A percentile compares a stretch with the other conserved stretches of the same genome.
These are phyloP conservation scores for Potorous gilbertii DNA, from an alignment of 2,797 vertebrate genomes.

Conservation along the genomic window DNA sequence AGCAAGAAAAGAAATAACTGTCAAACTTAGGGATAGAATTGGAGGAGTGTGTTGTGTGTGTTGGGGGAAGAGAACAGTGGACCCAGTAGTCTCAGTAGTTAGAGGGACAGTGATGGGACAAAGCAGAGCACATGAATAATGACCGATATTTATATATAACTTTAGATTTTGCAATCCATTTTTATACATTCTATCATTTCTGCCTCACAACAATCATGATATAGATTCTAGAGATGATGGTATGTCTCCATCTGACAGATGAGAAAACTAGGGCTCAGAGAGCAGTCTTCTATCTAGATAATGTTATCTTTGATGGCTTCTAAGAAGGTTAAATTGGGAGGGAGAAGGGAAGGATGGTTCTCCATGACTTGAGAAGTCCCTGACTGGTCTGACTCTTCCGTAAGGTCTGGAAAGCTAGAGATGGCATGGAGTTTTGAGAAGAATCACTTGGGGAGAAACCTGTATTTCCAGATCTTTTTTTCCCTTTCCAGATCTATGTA, in stretches of 20 bases:
- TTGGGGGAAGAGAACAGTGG: neutral
- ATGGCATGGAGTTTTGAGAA: neutral
- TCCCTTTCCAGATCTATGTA: neutral
- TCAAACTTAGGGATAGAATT: neutral
- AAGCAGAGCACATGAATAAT: neutral
- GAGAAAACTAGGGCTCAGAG: neutral
- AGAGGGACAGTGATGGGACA: neutral
- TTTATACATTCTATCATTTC: neutral
- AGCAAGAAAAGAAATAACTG: neutral
- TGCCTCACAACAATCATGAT: neutral
- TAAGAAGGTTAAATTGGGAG: neutral
- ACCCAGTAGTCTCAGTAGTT: neutral
- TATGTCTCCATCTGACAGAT: neutral
- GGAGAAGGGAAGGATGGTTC: too few relatives aligned
- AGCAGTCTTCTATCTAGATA: neutral
- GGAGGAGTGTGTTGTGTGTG: neutral
- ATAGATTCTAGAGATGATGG: neutral
- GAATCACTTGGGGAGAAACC: neutral
- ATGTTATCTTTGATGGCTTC: neutral
- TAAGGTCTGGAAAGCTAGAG: neutral
- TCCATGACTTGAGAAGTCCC: neutral
- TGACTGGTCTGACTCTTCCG: neutral
- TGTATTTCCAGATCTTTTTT: conserved; percentile 8
- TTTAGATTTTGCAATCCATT: neutral
- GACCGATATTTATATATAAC: neutral